phyloP scores from a whole-genome alignment of 2,888 invertebrate genomes.

The Stramonita haemastoma region DNA sequence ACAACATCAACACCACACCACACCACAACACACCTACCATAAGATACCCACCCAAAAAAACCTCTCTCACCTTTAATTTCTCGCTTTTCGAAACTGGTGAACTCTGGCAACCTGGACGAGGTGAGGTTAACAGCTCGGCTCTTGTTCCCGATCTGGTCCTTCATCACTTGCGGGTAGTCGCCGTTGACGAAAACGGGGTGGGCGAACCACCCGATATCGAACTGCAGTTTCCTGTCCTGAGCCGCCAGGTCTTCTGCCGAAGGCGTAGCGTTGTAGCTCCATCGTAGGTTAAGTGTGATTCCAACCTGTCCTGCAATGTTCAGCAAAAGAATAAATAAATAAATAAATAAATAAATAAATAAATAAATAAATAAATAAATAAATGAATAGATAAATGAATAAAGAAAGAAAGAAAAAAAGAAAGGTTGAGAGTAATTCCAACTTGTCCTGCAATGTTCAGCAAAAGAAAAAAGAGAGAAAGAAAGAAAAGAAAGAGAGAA shows the following conservation, averaged over 20 bases:
- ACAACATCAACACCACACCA: no score
- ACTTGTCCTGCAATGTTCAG: slow-evolving; percentile 11
- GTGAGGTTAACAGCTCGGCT: slow-evolving; percentile 42
- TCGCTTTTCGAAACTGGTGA: slow-evolving; percentile 52
- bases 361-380: no score
- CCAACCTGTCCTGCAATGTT: slow-evolving; percentile 40
- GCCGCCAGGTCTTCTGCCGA: slow-evolving; percentile 55
- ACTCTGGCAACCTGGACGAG: slow-evolving; percentile 54
- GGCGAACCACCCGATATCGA: slow-evolving; percentile 72
- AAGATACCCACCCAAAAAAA: no score
- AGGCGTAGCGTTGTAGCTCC: slow-evolving; percentile 52
- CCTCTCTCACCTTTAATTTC: slow-evolving; percentile 58
- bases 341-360: no score
- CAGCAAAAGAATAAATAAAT: no score
- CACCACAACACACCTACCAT: no score
- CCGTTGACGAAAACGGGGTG: slow-evolving; percentile 69
- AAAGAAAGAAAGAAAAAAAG: no score
- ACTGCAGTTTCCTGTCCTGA: slow-evolving; percentile 55
- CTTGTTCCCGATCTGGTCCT: slow-evolving; percentile 49
- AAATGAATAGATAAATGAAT: no score
- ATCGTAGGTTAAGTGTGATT: slow-evolving; percentile 62
- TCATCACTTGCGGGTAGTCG: slow-evolving; percentile 79
- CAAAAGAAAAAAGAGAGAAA: no score
- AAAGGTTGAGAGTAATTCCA: slow-evolving; percentile 62
- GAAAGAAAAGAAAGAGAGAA: no score